Evolutionary conservation across 1,140 invertebrate genomes (phyloP), one percentile per base, ranked within the genome.

Genomic region (Drosophila nikananu): DNA sequence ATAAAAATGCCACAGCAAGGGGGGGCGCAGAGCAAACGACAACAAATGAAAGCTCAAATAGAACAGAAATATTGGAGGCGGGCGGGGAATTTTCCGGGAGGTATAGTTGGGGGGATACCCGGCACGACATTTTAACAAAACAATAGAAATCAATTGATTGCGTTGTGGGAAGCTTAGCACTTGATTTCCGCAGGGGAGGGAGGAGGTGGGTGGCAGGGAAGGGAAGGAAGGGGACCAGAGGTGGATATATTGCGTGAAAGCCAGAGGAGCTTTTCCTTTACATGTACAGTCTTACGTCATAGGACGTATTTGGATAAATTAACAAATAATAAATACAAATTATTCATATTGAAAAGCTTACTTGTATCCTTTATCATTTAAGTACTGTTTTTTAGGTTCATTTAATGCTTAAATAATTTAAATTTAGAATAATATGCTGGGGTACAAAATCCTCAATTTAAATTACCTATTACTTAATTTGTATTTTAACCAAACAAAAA

Each of bases 61-160:
- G 77, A 79, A 68, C 74, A 70, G 48, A 83, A 80, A 77, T 86
- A 82, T 80, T 77, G 65, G 61, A 42, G 48, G 60, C 5, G 5
- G n/a, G 51, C 1, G 27, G 27, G 27, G 27, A n/a, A 13, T 25
- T 27, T 35, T 67, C 51, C 49, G 9, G n/a, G 37, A 15, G 37
- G 23, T 12, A 48, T 23, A 35, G 48, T n/a, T n/a, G 27, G 41
- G 25, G 55, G 61, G 62, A 63, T 60, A 62, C 58, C 63, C 81
- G 60, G 70, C 73, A 84, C 81, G 81, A 89, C 86, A 90, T 90
- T 90, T 89, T 84, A 84, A 90, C 86, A 89, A 89, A 89, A 89
- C 84, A 89, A 89, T 89, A 89, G 86, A 89, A 89, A 89, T 89
- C 86, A 90, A 89, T 89, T 89, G 86, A 90, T 89, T 90, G 86